Percentiles rank a stretch among this genome's conserved stretches.
These are phyloP conservation scores for Forbesichthys agassizii DNA, from an alignment of 2,113 vertebrate genomes.

Conservation along the genomic window DNA sequence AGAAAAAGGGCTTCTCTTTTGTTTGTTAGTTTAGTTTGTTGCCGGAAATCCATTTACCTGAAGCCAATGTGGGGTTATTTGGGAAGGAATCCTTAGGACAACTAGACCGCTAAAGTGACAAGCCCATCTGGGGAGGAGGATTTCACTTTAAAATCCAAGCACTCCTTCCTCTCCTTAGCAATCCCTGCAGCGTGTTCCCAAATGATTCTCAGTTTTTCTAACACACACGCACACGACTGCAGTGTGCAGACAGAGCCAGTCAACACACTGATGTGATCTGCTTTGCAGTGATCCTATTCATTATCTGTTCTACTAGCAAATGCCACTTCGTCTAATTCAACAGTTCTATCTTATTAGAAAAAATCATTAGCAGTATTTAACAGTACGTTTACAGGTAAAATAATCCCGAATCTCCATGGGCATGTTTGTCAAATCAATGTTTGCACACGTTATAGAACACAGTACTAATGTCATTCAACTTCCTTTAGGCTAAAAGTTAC, in stretches of 20 bases:
- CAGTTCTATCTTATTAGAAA: background rate
- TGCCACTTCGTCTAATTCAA: slow-evolving; percentile 6
- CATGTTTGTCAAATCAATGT: background rate
- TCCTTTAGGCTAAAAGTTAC: background rate
- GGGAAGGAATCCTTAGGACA: background rate
- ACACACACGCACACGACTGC: background rate
- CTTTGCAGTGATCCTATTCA: slow-evolving; percentile 3
- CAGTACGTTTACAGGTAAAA: background rate
- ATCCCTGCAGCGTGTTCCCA: no score
- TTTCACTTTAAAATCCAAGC: background rate
- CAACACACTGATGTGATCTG: background rate
- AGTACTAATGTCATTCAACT: background rate
- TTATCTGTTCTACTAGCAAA: background rate
- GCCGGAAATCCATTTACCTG: no score
- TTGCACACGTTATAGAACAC: no score
- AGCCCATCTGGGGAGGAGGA: background rate
- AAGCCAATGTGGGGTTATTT: no score
- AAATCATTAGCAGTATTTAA: background rate
- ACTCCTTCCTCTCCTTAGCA: background rate
- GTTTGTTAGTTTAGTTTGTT: no score
- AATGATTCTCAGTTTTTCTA: no score
- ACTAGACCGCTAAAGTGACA: background rate
- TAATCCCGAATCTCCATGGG: background rate
- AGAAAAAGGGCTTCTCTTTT: background rate
- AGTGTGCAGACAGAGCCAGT: background rate